Evolutionary conservation across 2,797 vertebrate genomes (phyloP).

Genomic region (Mionectes olivaceus): DNA sequence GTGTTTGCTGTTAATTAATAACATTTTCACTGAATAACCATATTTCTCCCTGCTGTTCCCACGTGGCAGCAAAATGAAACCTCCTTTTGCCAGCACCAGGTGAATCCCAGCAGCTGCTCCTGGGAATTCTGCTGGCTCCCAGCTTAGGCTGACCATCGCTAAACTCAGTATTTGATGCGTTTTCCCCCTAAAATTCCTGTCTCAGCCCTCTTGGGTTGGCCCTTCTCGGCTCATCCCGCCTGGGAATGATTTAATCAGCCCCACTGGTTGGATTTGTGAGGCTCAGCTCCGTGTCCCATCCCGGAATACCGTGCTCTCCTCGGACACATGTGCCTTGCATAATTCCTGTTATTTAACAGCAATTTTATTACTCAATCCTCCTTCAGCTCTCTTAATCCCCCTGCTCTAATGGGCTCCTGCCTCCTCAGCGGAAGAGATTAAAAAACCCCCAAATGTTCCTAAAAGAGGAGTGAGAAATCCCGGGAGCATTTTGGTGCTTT

Average conservation of each 20-base stretch:
- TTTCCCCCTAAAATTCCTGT: background rate
- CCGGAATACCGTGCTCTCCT: background rate
- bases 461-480: background rate
- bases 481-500: background rate
- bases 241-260: background rate
- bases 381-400: slow-evolving; percentile 9
- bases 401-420: background rate
- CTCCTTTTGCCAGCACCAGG: background rate
- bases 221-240: rapidly evolving
- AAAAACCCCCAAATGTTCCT: background rate
- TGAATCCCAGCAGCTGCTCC: background rate
- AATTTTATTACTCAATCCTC: slow-evolving; percentile 1
- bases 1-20: background rate
- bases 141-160: rapidly evolving
- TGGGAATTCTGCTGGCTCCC: background rate
- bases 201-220: background rate
- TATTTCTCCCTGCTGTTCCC: background rate
- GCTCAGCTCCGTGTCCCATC: background rate
- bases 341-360: slow-evolving; percentile 15
- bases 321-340: background rate
- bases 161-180: rapidly evolving
- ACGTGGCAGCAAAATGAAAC: rapidly evolving
- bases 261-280: background rate
- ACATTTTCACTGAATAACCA: background rate
- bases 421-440: background rate